phyloP scores from a whole-genome alignment of 2,113 vertebrate genomes.

The Aptenodytes patagonicus region DNA sequence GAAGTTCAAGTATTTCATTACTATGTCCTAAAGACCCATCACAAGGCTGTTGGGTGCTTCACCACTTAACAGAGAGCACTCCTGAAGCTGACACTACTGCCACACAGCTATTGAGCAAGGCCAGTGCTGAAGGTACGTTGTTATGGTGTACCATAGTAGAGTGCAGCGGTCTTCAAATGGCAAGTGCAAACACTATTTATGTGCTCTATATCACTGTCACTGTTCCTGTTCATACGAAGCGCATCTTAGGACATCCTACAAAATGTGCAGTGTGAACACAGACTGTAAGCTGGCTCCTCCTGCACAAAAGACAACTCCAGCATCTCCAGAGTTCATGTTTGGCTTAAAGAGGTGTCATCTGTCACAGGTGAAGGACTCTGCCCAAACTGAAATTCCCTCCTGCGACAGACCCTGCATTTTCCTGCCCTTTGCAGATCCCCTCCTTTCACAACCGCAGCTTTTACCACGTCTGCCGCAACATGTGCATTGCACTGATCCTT shows the following conservation, averaged over 20 bases:
- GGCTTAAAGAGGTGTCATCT: background rate
- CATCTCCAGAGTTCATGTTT: background rate
- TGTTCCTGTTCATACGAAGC: background rate
- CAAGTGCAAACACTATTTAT: background rate
- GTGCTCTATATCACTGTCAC: too few species aligned
- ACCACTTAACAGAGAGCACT: fast-evolving
- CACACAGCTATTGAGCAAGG: background rate
- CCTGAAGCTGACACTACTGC: background rate
- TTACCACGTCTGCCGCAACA: background rate
- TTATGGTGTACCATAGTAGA: fast-evolving
- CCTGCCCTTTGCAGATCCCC: background rate
- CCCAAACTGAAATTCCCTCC: background rate
- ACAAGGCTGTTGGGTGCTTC: too few species aligned
- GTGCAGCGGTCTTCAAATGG: background rate
- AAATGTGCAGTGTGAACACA: fast-evolving
- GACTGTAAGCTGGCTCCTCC: too few species aligned
- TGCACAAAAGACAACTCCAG: background rate
- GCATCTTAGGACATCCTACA: background rate
- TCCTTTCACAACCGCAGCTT: background rate
- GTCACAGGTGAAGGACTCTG: background rate
- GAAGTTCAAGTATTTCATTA: background rate
- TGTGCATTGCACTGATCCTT: fast-evolving
- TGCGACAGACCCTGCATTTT: background rate
- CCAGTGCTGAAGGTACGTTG: fast-evolving
- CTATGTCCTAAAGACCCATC: background rate